Base-by-base conservation (phyloP, 1,140 invertebrate genomes). In the Brachionus manjavacas region DNA sequence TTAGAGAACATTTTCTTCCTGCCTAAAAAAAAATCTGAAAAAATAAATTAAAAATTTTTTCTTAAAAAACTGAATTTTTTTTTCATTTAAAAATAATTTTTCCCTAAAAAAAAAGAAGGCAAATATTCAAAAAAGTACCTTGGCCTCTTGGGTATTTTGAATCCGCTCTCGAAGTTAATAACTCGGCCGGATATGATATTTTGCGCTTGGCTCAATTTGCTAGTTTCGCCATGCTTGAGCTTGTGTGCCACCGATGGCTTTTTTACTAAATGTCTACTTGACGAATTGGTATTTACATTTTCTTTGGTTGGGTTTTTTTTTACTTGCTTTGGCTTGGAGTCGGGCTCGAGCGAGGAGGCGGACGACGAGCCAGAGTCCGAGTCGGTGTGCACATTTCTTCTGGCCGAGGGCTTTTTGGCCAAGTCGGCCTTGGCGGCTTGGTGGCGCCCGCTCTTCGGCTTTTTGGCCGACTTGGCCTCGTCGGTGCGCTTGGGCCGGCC, bases 231-330 rank as follows among this genome's bases (percentile, higher is more conserved):
- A 14, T 16, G 28, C 28, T 72, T 72, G 2, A 2, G 11, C 12
- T 35, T 35, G 68, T 41, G 68, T n/a, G 31, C 41, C n/a, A 14
- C 6, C 1, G 68, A 1, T 4, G 28, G 12, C 35, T 72, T 72
- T 72, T 72, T 72, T 14, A 72, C 68, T 39, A 72, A 72, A 72
- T 12, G 35, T 39, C 39, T 72, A 39, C 1, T 72, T 35, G 68
- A 16, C 68, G 31, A 72, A n/a, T 72, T 35, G 28, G 68, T 72
- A 72, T 72, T 72, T 72, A 72, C 68, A 72, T 35, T 72, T 72
- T 72, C 68, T 72, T 72, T 72, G 9, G 68, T 11, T 35, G 31
- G 28, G 16, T 31, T 16, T 72, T 72, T 72, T 72, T 16, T 72
- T n/a, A 16, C 68, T 72, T 72, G 68, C 41, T 72, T 72, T 1